Evolutionary conservation across 2,888 invertebrate genomes (phyloP).

Genomic region (Herminia tarsipennalis): DNA sequence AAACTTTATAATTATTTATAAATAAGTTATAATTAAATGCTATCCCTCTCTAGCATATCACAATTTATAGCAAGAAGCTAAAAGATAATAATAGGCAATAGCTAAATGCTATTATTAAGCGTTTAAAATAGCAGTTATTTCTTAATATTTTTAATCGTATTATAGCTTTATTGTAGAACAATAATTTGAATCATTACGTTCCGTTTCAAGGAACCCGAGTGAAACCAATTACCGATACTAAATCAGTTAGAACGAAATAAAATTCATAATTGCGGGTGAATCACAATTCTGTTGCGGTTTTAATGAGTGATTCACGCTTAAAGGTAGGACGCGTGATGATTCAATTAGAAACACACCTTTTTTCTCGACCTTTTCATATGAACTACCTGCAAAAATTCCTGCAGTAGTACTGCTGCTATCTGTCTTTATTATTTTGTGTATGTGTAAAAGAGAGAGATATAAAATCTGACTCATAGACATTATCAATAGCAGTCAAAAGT

Average conservation of each 20-base stretch:
- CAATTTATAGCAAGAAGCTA: too few species aligned
- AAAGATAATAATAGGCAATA: background rate
- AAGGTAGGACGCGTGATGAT: constrained; percentile 36
- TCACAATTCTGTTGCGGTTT: constrained; percentile 34
- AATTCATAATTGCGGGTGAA: constrained; percentile 40
- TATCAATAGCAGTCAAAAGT: too few species aligned
- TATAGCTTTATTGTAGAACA: background rate
- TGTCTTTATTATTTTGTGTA: too few species aligned
- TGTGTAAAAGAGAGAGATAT: too few species aligned
- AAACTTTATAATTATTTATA: too few species aligned
- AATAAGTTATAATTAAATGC: too few species aligned
- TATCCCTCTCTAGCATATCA: too few species aligned
- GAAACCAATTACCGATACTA: constrained; percentile 29
- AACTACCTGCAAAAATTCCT: too few species aligned
- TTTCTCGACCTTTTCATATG: constrained; percentile 9
- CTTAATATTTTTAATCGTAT: background rate
- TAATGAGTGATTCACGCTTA: constrained; percentile 29
- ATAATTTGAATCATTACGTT: background rate
- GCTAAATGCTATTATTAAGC: background rate
- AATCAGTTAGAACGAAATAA: constrained; percentile 39
- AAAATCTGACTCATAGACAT: too few species aligned
- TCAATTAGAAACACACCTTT: constrained; percentile 41
- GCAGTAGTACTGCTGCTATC: background rate
- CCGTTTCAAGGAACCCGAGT: constrained; percentile 11
- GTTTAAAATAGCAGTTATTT: too few species aligned